Base-by-base conservation (phyloP, 2,888 invertebrate genomes). In the Stegophylla sp. region DNA sequence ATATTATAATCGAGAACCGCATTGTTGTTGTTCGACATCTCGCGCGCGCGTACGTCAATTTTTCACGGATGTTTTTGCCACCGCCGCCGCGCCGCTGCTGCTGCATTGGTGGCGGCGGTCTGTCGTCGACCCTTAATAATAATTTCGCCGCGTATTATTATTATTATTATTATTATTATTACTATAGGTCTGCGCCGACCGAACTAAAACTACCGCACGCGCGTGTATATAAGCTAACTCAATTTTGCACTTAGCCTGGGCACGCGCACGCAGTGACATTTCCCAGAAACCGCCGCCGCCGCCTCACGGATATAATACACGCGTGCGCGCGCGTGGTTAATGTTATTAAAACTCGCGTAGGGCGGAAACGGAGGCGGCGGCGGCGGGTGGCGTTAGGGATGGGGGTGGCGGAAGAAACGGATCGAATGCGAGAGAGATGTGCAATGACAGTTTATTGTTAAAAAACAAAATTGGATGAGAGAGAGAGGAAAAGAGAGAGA, bases 161-260 rank as follows among this genome's bases (percentile, higher is more conserved):
- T n/a, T 61, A n/a, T n/a, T n/a, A n/a, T n/a, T n/a, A n/a, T n/a
- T n/a, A n/a, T n/a, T n/a, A n/a, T n/a, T n/a, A n/a, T n/a, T n/a
- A n/a, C n/a, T n/a, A 41, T 20, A 41, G 15, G 63, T 45, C 34
- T 59, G 61, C 45, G 73, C 28, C 56, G 53, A 71, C 71, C 56
- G 45, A 28, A 73, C 41, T 59, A 59, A 73, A 73, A 59, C 71
- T 45, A 10, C 45, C 17, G 59, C 56, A n/a, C n/a, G 34, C 34
- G 34, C 34, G 34, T 7, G n/a, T 15, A 20, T 51, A 34, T 34
- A 7, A 53, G 59, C 61, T 79, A 79, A 79, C 79, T 79, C 79
- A 79, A 79, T 79, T 79, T 79, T 79, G 79, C 79, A 79, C 79
- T 79, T 79, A 79, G 79, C 34, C 61, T 5, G 69, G 45, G 69